Conservation (phyloP, 2,888 invertebrate genomes). For the Coecobrya sp. region DNA sequence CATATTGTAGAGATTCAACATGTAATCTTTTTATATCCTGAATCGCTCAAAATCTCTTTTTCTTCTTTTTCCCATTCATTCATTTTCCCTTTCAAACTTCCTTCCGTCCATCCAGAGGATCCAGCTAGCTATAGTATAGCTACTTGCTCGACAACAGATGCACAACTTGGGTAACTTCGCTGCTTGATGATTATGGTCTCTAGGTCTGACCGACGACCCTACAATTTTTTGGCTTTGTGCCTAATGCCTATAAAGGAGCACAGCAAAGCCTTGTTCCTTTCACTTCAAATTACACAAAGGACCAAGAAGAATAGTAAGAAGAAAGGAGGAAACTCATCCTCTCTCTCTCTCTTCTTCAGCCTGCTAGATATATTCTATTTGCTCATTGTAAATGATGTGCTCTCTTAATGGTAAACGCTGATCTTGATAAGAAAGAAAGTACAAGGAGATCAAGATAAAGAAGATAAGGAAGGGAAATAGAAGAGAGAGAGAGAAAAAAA, state of each 20-base stretch:
- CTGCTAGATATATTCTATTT: slow-evolving; percentile 33
- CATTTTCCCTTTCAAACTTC: slow-evolving; percentile 29
- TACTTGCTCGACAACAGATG: not conserved
- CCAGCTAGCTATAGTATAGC: not conserved
- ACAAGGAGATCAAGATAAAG: slow-evolving; percentile 53
- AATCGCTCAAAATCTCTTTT: slow-evolving; percentile 45
- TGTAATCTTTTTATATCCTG: slow-evolving; percentile 53
- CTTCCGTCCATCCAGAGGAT: slow-evolving; percentile 12
- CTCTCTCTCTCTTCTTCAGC: slow-evolving; percentile 11
- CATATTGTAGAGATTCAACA: slow-evolving; percentile 50
- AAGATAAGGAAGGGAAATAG: not conserved
- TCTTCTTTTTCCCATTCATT: slow-evolving; percentile 45
- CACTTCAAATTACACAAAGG: slow-evolving; percentile 63
- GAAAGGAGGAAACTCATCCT: slow-evolving; percentile 23
- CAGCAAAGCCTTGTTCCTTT: slow-evolving; percentile 14
- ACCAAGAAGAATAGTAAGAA: slow-evolving; percentile 19
- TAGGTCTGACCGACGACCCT: slow-evolving; percentile 51
- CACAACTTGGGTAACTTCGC: not conserved
- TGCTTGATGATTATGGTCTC: slow-evolving; percentile 44
- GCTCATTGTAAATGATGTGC: slow-evolving; percentile 51
- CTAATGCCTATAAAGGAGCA: slow-evolving; percentile 58
- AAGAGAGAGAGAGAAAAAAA: slow-evolving; percentile 42
- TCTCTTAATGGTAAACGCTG: slow-evolving; percentile 59
- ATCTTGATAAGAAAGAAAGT: slow-evolving; percentile 60
- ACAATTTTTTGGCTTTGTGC: slow-evolving; percentile 73